Percentiles rank a stretch among this genome's conserved stretches.
Evolutionary conservation across 2,888 invertebrate genomes (phyloP).

Genomic region (Poecilus cupreus): DNA sequence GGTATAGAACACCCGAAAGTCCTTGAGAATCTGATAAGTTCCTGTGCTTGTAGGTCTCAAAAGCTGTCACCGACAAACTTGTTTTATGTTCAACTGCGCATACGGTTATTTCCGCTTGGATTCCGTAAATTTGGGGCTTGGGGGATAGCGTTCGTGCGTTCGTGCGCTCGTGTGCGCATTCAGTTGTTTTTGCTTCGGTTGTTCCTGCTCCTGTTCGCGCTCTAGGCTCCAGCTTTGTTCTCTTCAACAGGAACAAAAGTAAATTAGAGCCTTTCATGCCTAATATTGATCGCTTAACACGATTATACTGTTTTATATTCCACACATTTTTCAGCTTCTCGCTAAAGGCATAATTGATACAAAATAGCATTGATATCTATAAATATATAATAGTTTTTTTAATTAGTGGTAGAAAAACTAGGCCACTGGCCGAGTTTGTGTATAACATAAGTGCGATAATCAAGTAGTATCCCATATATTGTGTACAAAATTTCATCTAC

Average conservation of each 20-base stretch:
- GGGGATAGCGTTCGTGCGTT: background rate
- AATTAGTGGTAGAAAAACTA: too few relatives aligned
- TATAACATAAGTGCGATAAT: too few relatives aligned
- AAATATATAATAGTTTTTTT: too few relatives aligned
- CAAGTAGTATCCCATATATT: too few relatives aligned
- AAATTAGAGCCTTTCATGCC: constrained; percentile 16
- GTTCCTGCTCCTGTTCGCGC: background rate
- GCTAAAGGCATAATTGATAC: too few relatives aligned
- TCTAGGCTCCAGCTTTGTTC: background rate
- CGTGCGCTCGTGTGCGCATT: background rate
- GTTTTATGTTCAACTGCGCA: constrained; percentile 52
- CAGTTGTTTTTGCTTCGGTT: background rate
- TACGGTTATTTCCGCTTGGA: constrained; percentile 31
- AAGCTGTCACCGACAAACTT: constrained; percentile 59
- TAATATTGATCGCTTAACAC: background rate
- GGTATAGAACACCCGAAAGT: constrained; percentile 52
- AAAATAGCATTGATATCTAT: too few relatives aligned
- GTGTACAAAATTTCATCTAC: too few relatives aligned
- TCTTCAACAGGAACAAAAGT: background rate
- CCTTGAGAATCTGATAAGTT: constrained; percentile 59
- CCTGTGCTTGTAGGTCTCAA: constrained; percentile 55
- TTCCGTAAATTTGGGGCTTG: constrained; percentile 23
- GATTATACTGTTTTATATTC: background rate
- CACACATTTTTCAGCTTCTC: too few relatives aligned
- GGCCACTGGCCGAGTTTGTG: too few relatives aligned